These are phyloP conservation scores for Phaetusa simplex DNA, from an alignment of 2,113 vertebrate genomes.

Conservation along the genomic window DNA sequence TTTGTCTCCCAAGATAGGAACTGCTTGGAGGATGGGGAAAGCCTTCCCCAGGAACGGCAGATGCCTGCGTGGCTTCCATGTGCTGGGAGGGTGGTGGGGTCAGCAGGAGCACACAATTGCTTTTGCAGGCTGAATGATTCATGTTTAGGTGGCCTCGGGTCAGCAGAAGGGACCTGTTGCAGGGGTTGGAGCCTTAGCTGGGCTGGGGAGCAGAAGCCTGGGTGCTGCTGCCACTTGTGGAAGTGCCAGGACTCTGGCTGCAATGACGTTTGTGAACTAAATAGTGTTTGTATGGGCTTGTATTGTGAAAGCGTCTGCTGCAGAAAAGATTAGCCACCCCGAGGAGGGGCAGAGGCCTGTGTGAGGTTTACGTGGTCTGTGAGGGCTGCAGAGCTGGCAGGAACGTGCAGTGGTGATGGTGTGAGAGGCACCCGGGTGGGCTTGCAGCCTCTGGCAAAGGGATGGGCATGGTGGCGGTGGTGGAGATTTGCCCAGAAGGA, in stretches of 20 bases:
- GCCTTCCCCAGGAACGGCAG: not conserved
- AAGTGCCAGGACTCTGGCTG: not conserved
- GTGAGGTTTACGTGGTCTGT: not conserved
- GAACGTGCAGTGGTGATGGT: not conserved
- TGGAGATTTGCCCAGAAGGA: not conserved
- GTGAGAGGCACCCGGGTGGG: not conserved
- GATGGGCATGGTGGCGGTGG: accelerated
- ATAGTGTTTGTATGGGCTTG: not conserved
- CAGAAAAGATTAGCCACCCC: not conserved
- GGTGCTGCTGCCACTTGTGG: not conserved
- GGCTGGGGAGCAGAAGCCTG: not conserved
- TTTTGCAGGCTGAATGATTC: not conserved
- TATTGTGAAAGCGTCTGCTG: not conserved
- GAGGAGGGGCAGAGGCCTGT: not conserved
- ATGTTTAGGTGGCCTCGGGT: not conserved
- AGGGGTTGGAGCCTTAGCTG: not conserved
- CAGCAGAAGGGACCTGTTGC: not conserved
- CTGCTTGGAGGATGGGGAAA: not conserved
- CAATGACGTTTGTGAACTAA: not conserved
- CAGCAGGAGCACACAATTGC: not conserved
- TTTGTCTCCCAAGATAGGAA: not conserved
- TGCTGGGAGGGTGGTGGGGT: not conserved
- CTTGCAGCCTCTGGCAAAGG: not conserved
- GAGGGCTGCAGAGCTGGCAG: not conserved
- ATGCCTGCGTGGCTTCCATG: not conserved